Conservation (phyloP, 2,113 vertebrate species). For the Ictalurus punctatus region DNA sequence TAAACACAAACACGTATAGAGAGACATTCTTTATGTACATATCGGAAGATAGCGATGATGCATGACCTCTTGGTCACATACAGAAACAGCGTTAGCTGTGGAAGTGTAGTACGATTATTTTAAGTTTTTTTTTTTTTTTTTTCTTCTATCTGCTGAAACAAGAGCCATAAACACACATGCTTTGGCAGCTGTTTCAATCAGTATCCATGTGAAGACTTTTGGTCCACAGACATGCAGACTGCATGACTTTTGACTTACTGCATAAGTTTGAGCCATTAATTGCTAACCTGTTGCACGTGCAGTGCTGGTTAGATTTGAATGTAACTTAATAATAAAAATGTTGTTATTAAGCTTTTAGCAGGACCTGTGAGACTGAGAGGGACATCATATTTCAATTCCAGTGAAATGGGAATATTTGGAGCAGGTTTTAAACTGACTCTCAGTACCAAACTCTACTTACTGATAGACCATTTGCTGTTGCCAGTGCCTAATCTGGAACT, state of each 20-base stretch:
- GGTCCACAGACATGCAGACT: background rate
- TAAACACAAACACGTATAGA: conserved; percentile 4
- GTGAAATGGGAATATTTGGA: background rate
- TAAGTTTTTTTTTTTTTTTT: background rate
- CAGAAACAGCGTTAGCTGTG: background rate
- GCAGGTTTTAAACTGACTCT: background rate
- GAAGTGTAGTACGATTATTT: background rate
- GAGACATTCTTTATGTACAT: background rate
- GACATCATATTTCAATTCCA: conserved; percentile 10
- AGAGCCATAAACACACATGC: conserved; percentile 39
- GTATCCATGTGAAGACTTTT: background rate
- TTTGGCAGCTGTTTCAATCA: conserved; percentile 1
- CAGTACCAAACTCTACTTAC: background rate
- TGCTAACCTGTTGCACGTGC: background rate
- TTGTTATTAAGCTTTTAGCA: background rate
- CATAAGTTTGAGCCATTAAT: conserved; percentile 1
- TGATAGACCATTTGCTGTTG: background rate
- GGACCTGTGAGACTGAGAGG: background rate
- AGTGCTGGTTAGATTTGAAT: conserved; percentile 6
- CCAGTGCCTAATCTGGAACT: background rate
- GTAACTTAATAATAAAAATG: background rate
- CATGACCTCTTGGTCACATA: background rate
- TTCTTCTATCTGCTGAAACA: conserved; percentile 36
- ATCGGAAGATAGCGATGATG: conserved; percentile 1
- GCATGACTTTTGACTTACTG: conserved; percentile 1